Conservation (phyloP, 37 sponge, comb jelly and placozoan species). For the Cladorhizidae sp. region DNA sequence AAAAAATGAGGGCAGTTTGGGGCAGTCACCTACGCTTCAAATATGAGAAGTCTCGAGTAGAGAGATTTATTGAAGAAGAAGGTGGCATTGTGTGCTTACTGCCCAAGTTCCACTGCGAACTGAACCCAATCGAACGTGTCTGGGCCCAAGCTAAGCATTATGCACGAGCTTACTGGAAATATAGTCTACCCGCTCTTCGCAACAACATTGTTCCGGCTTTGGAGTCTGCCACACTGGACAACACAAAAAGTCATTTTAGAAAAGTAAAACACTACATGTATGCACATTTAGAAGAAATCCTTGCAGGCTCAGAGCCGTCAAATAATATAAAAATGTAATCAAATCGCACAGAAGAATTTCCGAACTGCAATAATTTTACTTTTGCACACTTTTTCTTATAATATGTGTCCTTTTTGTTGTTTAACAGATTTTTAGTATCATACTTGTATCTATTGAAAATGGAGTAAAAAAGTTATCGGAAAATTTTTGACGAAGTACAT, state of each 20-base stretch:
- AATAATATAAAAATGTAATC: constrained; percentile 27
- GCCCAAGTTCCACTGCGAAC: constrained; percentile 41
- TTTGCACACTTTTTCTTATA: neutral
- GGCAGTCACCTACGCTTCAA: constrained; percentile 35
- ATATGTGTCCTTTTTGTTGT: neutral
- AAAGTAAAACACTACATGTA: constrained; percentile 44
- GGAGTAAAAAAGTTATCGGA: neutral
- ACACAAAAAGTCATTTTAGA: constrained; percentile 31
- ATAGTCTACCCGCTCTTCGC: constrained; percentile 15
- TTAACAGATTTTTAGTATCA: neutral
- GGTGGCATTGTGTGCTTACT: constrained; percentile 35
- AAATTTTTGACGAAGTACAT: neutral
- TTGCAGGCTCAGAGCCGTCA: constrained; percentile 45
- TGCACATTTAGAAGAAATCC: constrained; percentile 44
- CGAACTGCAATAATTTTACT: constrained; percentile 16
- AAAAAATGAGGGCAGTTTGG: constrained; percentile 26
- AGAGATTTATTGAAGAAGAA: constrained; percentile 29
- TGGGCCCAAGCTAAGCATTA: constrained; percentile 45
- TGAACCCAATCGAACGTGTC: constrained; percentile 45
- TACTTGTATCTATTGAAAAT: neutral
- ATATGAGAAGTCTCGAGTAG: constrained; percentile 21
- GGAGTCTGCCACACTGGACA: constrained; percentile 29
- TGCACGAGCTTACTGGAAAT: constrained; percentile 26
- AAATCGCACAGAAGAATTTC: constrained; percentile 44
- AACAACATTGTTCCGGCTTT: constrained; percentile 40